Conservation (phyloP, 2,113 vertebrate species). For the Romanogobio albipinnatus region DNA sequence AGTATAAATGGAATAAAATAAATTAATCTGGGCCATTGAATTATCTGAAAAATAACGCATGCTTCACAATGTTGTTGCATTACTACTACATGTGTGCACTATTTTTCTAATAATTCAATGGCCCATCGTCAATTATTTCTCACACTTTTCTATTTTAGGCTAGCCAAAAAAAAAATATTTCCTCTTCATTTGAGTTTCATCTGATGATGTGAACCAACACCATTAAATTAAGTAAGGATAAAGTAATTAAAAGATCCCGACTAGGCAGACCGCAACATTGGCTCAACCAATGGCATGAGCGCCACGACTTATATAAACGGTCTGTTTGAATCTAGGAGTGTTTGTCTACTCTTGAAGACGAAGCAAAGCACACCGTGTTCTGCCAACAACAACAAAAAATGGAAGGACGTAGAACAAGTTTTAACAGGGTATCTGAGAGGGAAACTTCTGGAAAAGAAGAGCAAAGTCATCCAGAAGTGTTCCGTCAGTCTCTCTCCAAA, state of each 20-base stretch:
- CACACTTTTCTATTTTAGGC: no score
- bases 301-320: background rate
- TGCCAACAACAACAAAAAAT: no score
- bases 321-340: background rate
- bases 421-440: background rate
- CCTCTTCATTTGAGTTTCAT: background rate
- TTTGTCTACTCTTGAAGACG: background rate
- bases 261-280: background rate
- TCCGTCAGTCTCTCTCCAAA: background rate
- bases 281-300: background rate
- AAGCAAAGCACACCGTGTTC: background rate
- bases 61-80: no score
- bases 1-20: no score
- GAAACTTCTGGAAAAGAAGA: background rate
- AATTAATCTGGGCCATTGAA: no score
- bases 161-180: no score
- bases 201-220: background rate
- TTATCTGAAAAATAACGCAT: no score
- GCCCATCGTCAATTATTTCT: no score
- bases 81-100: no score
- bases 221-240: background rate
- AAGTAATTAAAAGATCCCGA: background rate
- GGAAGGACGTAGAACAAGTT: no score
- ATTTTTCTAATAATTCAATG: no score
- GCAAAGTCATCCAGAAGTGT: background rate